phyloP scores from a whole-genome alignment of 2,797 vertebrate genomes.

The Gadopsis marmoratus region DNA sequence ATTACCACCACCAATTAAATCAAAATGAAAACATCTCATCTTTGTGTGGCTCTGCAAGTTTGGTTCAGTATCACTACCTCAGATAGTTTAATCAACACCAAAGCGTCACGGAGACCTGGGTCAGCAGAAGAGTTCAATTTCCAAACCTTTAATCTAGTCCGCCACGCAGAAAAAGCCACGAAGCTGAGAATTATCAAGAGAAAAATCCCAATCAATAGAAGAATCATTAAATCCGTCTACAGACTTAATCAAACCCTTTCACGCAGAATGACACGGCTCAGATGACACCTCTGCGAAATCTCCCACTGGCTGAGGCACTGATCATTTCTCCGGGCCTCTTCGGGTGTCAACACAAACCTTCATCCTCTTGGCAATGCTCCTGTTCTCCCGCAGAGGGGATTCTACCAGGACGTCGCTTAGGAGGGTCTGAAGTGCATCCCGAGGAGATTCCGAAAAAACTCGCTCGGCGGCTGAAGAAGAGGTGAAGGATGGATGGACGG shows the following conservation, averaged over 20 bases:
- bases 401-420: constrained; percentile 54
- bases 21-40: not conserved
- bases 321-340: constrained; percentile 40
- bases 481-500: not conserved
- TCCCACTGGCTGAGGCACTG: not conserved
- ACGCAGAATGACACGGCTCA: not conserved
- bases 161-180: not conserved
- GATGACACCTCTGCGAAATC: constrained; percentile 6
- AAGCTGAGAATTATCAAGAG: constrained; percentile 1
- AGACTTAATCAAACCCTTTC: not conserved
- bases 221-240: not conserved
- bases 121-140: not conserved
- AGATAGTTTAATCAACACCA: not conserved
- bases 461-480: not conserved
- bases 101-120: no score
- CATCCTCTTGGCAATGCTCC: constrained; percentile 42
- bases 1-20: not conserved
- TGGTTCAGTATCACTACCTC: not conserved
- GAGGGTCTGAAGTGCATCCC: constrained; percentile 72
- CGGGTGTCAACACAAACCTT: constrained; percentile 57
- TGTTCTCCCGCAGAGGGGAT: constrained; percentile 64
- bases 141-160: not conserved
- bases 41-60: not conserved
- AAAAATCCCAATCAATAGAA: constrained; percentile 1
- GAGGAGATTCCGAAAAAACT: constrained; percentile 35